Conservation (phyloP, 2,888 invertebrate genomes). For the Pheosia gnoma region DNA sequence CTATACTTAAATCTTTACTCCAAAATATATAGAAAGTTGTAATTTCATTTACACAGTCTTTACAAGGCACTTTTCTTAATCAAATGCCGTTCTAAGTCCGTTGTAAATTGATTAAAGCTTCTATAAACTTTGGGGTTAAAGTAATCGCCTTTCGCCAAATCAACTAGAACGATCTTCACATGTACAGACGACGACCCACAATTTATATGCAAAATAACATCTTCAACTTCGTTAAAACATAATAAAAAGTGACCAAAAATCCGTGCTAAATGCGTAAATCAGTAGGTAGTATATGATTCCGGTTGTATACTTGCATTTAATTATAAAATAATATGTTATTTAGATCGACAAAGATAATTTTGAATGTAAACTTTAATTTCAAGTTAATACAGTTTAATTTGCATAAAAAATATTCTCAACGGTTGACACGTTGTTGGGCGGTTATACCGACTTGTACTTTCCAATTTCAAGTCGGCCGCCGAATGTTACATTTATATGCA, state of each 20-base stretch:
- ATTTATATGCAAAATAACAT: constrained; percentile 4
- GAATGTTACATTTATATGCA: constrained; percentile 56
- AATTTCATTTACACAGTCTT: too few relatives aligned
- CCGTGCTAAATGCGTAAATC: constrained; percentile 42
- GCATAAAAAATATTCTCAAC: constrained; percentile 29
- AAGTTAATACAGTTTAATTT: constrained; percentile 43
- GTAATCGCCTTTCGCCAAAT: constrained; percentile 1
- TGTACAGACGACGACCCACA: not conserved
- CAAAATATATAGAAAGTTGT: too few relatives aligned
- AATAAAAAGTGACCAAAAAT: constrained; percentile 18
- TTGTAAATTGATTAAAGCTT: not conserved
- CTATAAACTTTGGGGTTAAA: not conserved
- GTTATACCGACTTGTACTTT: constrained; percentile 30
- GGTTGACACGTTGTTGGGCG: constrained; percentile 27
- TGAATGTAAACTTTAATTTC: not conserved
- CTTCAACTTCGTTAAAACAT: constrained; percentile 13
- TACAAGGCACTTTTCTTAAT: too few relatives aligned
- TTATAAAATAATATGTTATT: not conserved
- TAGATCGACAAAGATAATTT: not conserved
- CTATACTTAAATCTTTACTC: too few relatives aligned
- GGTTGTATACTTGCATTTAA: constrained; percentile 14
- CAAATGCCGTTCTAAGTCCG: too few relatives aligned
- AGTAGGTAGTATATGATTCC: constrained; percentile 30
- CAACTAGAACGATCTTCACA: not conserved
- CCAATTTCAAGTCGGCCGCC: constrained; percentile 29